These are phyloP conservation scores for Tadarida brasiliensis DNA, from an alignment of 2,797 vertebrate species.

Conservation along the genomic window DNA sequence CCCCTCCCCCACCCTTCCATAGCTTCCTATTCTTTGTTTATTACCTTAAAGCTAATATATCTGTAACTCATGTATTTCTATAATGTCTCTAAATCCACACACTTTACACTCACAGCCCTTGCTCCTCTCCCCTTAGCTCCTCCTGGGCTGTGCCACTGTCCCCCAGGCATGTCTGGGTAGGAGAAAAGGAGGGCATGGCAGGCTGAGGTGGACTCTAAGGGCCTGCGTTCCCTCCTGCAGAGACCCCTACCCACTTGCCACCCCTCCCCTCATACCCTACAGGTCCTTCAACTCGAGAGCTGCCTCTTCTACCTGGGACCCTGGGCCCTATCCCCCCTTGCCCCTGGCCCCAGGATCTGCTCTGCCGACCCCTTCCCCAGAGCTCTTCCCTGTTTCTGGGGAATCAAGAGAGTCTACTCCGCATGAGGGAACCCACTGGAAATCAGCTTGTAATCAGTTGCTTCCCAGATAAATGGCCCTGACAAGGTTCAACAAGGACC, in stretches of 20 bases:
- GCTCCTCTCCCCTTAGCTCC: background rate
- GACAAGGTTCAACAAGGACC: background rate
- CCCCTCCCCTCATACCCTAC: background rate
- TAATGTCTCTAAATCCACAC: background rate
- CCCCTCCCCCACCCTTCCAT: rapidly evolving
- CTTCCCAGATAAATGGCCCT: background rate
- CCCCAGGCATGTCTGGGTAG: rapidly evolving
- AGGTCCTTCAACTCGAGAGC: background rate
- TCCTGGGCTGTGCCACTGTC: background rate
- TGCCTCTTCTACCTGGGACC: background rate
- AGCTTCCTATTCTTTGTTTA: background rate
- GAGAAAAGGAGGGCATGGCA: background rate
- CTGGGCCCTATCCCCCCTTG: background rate
- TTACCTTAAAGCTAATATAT: background rate
- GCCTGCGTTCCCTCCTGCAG: background rate
- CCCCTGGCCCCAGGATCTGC: background rate
- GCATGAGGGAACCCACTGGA: background rate
- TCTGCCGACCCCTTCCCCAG: background rate
- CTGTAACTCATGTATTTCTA: background rate
- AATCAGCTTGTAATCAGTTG: background rate
- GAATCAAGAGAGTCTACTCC: background rate
- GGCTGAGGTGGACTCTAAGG: background rate
- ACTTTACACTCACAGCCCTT: background rate
- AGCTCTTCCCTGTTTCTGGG: background rate
- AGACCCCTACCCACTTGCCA: no score